A percentile compares a stretch with the other conserved stretches of the same genome.
These are phyloP conservation scores for Rhodinocichla rosea DNA, from an alignment of 2,113 vertebrate species.

Conservation along the genomic window DNA sequence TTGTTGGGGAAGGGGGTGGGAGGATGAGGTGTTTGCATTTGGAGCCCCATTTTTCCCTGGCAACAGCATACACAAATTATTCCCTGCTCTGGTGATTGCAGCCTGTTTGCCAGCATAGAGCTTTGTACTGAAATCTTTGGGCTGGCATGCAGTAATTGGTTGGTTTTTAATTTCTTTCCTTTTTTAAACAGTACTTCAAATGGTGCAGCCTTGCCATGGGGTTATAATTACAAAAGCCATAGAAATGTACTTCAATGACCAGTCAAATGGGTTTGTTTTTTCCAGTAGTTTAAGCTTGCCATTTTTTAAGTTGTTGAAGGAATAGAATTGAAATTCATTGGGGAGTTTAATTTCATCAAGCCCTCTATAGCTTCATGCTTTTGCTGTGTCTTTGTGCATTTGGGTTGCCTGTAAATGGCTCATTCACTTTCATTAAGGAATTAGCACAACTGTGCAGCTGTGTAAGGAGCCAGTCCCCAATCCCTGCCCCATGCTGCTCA, in stretches of 20 bases:
- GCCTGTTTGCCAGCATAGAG: neutral
- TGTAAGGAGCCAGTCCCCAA: neutral
- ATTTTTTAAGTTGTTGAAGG: conserved; percentile 15
- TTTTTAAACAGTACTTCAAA: conserved; percentile 11
- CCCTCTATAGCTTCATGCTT: neutral
- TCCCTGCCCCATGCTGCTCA: neutral
- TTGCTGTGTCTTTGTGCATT: neutral
- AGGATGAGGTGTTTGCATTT: neutral
- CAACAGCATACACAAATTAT: neutral
- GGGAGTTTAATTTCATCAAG: conserved; percentile 32
- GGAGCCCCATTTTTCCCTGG: neutral
- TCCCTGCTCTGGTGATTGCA: neutral
- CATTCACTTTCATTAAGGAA: neutral
- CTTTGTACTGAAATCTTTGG: neutral
- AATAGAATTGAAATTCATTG: conserved; percentile 33
- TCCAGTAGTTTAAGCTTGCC: neutral
- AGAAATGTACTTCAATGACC: conserved; percentile 15
- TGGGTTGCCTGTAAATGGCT: neutral
- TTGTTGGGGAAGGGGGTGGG: neutral
- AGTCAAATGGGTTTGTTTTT: conserved; percentile 30
- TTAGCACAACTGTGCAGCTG: neutral
- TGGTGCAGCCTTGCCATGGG: neutral
- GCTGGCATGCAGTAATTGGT: neutral
- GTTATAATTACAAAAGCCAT: neutral
- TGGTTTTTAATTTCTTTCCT: neutral